These are phyloP conservation scores for Helostoma temminkii DNA, from an alignment of 2,797 vertebrate genomes.

Conservation along the genomic window DNA sequence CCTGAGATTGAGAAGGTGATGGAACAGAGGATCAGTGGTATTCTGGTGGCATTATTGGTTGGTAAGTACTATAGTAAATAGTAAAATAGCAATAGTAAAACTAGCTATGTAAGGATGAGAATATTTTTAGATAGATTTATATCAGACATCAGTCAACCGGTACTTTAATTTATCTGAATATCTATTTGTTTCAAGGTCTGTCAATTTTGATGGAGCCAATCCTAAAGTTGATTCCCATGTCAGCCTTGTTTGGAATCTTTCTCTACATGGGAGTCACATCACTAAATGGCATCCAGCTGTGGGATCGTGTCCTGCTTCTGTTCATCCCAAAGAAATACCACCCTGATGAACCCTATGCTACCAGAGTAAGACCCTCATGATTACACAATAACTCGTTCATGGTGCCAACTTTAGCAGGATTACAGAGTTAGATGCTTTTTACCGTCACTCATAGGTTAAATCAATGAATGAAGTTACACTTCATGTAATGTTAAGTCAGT, in stretches of 20 bases:
- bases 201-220: constrained; percentile 97
- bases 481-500: too few relatives aligned
- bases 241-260: constrained; percentile 96
- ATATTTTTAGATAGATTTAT: background rate
- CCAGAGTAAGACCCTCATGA: constrained; percentile 80
- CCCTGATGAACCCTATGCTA: constrained; percentile 88
- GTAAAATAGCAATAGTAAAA: background rate
- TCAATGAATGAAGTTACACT: background rate
- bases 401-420: background rate
- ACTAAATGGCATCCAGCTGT: constrained; percentile 95
- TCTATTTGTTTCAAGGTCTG: constrained; percentile 83
- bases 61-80: constrained; percentile 91
- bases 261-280: constrained; percentile 99
- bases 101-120: background rate
- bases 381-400: background rate
- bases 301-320: constrained; percentile 92
- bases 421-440: background rate
- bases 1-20: constrained; percentile 91
- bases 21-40: constrained; percentile 94
- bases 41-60: constrained; percentile 92
- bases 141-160: background rate
- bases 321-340: constrained; percentile 95
- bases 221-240: constrained; percentile 91
- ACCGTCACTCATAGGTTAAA: too few relatives aligned
- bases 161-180: constrained; percentile 1